Conservation (phyloP, 2,797 vertebrate genomes). For the Rhynchotus rufescens region DNA sequence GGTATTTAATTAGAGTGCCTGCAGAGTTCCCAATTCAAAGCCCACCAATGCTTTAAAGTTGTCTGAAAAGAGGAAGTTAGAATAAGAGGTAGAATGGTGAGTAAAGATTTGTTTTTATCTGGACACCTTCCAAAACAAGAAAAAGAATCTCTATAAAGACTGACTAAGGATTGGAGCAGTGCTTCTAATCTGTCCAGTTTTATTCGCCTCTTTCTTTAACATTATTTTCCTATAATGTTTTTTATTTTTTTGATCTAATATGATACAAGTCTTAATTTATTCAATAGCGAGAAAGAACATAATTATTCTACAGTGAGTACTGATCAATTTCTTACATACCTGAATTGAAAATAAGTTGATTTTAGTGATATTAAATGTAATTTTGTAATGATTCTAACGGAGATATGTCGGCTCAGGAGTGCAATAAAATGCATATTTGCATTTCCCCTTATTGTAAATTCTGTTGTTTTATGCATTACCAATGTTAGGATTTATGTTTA, state of each 20-base stretch:
- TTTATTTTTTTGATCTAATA: neutral
- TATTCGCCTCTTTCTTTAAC: neutral
- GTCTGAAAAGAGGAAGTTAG: neutral
- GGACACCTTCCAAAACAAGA: neutral
- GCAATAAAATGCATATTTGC: neutral
- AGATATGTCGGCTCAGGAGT: neutral
- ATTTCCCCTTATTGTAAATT: neutral
- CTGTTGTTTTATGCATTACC: neutral
- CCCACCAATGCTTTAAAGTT: neutral
- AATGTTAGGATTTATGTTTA: neutral
- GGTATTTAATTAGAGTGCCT: slow-evolving; percentile 6
- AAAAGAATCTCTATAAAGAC: neutral
- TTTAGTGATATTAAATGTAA: neutral
- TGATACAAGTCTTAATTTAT: neutral
- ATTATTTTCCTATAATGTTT: neutral
- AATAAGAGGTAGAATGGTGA: neutral
- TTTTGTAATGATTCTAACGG: neutral
- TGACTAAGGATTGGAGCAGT: neutral
- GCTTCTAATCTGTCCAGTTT: neutral
- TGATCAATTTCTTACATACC: neutral
- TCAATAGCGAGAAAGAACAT: neutral
- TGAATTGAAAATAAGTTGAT: neutral
- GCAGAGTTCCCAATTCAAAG: neutral
- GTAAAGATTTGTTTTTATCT: too few species aligned
- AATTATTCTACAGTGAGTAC: neutral